Conservation (phyloP, 2,888 invertebrate genomes). For the Hirtodrosophila cameraria region DNA sequence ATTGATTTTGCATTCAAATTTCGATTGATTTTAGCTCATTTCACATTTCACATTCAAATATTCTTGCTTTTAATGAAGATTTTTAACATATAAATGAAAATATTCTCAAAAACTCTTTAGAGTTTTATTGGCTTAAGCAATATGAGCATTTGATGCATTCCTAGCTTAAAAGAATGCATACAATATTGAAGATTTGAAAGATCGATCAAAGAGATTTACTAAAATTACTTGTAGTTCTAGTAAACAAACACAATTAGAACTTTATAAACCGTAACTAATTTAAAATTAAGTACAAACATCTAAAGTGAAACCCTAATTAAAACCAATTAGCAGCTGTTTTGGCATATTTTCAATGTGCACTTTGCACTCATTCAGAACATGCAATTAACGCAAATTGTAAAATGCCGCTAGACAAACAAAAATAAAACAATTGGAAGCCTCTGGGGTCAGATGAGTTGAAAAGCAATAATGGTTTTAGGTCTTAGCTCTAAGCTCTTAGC, state of each 20-base stretch:
- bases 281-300: constrained; percentile 29
- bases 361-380: constrained; percentile 58
- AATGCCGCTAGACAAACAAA: constrained; percentile 38
- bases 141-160: too few species aligned
- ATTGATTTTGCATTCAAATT: too few species aligned
- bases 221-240: neutral
- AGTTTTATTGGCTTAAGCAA: too few species aligned
- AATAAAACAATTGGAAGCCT: constrained; percentile 12
- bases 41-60: too few species aligned
- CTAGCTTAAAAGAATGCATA: too few species aligned
- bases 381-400: constrained; percentile 56
- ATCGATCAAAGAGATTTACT: neutral
- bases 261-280: constrained; percentile 14
- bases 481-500: too few species aligned
- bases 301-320: constrained; percentile 50
- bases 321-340: constrained; percentile 61
- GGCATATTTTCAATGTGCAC: constrained; percentile 58
- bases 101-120: too few species aligned
- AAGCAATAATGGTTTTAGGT: constrained; percentile 34
- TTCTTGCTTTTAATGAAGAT: too few species aligned
- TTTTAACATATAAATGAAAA: too few species aligned
- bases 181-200: too few species aligned
- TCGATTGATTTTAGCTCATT: too few species aligned
- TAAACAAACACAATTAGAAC: neutral
- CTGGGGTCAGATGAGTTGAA: constrained; percentile 1